Evolutionary conservation across 2,888 invertebrate genomes (phyloP).

Genomic region (Idaea dimidiata): DNA sequence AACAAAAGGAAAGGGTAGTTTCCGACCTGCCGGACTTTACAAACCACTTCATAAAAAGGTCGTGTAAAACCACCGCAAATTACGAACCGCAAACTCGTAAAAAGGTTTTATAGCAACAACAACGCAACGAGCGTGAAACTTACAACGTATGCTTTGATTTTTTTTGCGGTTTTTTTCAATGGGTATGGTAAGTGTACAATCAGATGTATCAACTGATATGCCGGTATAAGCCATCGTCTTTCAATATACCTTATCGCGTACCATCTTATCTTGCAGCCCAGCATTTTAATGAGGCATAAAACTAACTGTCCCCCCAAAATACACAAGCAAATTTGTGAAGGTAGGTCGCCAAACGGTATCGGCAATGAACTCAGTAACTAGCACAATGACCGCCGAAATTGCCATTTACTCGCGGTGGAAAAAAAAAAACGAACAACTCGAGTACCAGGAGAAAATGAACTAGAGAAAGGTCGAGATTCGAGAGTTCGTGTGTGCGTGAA

Average conservation of each 20-base stretch:
- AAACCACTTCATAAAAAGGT: constrained; percentile 1
- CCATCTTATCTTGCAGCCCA: constrained; percentile 54
- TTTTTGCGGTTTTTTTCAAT: background rate
- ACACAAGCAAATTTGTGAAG: constrained; percentile 68
- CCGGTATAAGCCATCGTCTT: constrained; percentile 25
- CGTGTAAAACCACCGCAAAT: constrained; percentile 1
- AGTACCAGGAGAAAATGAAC: constrained; percentile 70
- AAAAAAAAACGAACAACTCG: constrained; percentile 54
- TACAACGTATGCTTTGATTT: background rate
- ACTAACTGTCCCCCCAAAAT: constrained; percentile 71
- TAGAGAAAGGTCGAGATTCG: constrained; percentile 64
- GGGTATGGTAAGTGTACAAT: background rate
- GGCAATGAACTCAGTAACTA: constrained; percentile 63
- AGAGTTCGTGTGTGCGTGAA: constrained; percentile 32
- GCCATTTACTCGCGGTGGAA: constrained; percentile 61
- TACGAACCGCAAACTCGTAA: constrained; percentile 1
- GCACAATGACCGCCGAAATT: constrained; percentile 64
- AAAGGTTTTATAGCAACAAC: background rate
- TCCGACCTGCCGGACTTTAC: background rate
- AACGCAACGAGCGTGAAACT: background rate
- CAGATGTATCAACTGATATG: background rate
- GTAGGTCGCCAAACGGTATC: constrained; percentile 78
- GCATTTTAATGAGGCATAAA: constrained; percentile 71
- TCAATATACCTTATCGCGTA: constrained; percentile 53
- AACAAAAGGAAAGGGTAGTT: background rate